phyloP scores from a whole-genome alignment of 2,888 invertebrate genomes.

The Epistrophella euchroma region DNA sequence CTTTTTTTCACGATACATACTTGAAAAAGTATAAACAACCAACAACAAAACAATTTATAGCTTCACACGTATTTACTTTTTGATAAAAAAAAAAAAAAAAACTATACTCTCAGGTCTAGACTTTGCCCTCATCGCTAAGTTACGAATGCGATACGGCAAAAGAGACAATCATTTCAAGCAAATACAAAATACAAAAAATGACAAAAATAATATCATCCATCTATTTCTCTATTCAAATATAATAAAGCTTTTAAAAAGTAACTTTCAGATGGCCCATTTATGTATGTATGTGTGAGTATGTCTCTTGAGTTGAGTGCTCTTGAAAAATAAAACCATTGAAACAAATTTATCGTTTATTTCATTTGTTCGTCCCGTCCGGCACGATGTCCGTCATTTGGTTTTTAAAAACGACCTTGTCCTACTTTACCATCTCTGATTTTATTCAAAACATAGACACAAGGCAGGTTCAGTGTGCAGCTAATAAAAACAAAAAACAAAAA shows the following conservation, averaged over 20 bases:
- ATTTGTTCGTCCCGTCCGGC: constrained; percentile 27
- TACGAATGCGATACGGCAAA: constrained; percentile 35
- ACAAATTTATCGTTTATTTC: constrained; percentile 31
- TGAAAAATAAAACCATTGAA: constrained; percentile 51
- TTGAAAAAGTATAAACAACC: constrained; percentile 14
- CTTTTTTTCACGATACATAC: background rate
- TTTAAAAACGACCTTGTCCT: constrained; percentile 56
- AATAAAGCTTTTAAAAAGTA: constrained; percentile 20
- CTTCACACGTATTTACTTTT: constrained; percentile 8
- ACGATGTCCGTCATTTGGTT: constrained; percentile 2
- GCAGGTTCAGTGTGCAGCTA: background rate
- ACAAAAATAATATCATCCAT: background rate
- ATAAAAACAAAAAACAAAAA: no score
- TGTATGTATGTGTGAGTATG: background rate
- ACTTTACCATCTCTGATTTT: constrained; percentile 53
- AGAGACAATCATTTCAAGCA: constrained; percentile 11
- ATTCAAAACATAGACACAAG: constrained; percentile 18
- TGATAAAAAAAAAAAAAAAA: no score
- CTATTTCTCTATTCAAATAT: constrained; percentile 7
- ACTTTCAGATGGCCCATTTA: background rate
- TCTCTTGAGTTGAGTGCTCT: constrained; percentile 45
- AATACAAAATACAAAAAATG: background rate
- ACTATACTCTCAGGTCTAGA: constrained; percentile 24
- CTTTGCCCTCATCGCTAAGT: constrained; percentile 44
- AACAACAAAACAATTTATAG: background rate